Base-by-base conservation (phyloP, 2,113 vertebrate genomes). In the Candoia aspera region DNA sequence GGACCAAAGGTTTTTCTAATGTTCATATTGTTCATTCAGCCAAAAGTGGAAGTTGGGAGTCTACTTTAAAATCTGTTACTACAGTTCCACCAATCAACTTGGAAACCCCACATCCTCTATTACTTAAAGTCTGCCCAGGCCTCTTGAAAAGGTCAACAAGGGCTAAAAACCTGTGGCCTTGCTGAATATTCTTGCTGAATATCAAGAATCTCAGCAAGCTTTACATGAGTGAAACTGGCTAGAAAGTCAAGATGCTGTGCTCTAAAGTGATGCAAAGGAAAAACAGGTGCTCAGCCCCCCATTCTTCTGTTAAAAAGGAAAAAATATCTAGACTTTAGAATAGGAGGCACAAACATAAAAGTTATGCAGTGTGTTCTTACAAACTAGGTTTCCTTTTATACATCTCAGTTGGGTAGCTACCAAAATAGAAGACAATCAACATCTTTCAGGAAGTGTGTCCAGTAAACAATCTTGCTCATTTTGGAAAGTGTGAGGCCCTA, bases 401-500 rank as follows among this genome's bases (percentile, higher is more conserved):
- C 13, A 19, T 68, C 49, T 60, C 64, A 60, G 1, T 21, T 26
- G 54, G 19, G 8, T 33, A 57, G 58, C 89, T 91, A 93, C 92
- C 89, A 26, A 73, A 59, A 87, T 55, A 33, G 9, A 90, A 89
- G 92, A 89, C 87, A 4, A 57, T 64, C 49, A 86, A 86, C 84
- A 86, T 54, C 49, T 54, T 86, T 54, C 46, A 53, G 15, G 49
- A 54, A 54, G 84, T 54, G 46, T 29, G 26, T 86, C 84, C 84
- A n/a, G 24, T 86, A 49, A 29, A 49, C 49, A 86, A 55, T 29
- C 26, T 55, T 55, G 49, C 87, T 8, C 85, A 21, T n/a, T 89
- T 57, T 29, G 87, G 33, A 57, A 90, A 91, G 60, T 33, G n/a
- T 90, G 84, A 90, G 60, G 26, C 87, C 17, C 90, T 94, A 87